Percentiles rank a stretch among this genome's conserved stretches.
phyloP scores from a whole-genome alignment of 2,888 invertebrate species.

The Lycocerus yunnanus region DNA sequence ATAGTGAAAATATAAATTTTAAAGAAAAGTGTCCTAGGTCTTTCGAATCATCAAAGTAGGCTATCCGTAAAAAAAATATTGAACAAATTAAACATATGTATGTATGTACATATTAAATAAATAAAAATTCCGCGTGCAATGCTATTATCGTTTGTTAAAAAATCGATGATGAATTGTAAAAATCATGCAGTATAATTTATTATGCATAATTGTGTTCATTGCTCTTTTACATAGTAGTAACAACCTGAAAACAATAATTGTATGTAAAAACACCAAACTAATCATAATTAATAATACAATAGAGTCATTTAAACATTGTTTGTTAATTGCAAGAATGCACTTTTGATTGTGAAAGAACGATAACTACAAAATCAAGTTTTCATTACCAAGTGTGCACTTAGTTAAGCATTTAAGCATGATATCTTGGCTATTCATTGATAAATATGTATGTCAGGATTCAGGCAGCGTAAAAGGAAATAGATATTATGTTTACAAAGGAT shows the following conservation, averaged over 20 bases:
- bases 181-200: background rate
- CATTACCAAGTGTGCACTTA: background rate
- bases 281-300: slow-evolving; percentile 17
- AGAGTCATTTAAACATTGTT: slow-evolving; percentile 18
- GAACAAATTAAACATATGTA: no score
- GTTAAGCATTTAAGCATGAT: background rate
- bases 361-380: background rate
- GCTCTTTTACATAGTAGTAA: background rate
- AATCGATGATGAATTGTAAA: background rate
- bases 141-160: background rate
- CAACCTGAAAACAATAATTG: background rate
- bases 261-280: slow-evolving; percentile 4
- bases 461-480: background rate
- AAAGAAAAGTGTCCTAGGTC: no score
- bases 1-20: no score
- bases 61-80: no score
- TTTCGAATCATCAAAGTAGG: no score
- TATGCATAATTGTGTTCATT: background rate
- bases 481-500: background rate
- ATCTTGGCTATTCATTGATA: background rate
- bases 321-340: slow-evolving; percentile 21
- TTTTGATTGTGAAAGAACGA: slow-evolving; percentile 17
- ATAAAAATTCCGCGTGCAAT: background rate
- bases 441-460: background rate
- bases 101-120: background rate